phyloP scores from a whole-genome alignment of 2,888 invertebrate genomes.

The Xanthia togata region DNA sequence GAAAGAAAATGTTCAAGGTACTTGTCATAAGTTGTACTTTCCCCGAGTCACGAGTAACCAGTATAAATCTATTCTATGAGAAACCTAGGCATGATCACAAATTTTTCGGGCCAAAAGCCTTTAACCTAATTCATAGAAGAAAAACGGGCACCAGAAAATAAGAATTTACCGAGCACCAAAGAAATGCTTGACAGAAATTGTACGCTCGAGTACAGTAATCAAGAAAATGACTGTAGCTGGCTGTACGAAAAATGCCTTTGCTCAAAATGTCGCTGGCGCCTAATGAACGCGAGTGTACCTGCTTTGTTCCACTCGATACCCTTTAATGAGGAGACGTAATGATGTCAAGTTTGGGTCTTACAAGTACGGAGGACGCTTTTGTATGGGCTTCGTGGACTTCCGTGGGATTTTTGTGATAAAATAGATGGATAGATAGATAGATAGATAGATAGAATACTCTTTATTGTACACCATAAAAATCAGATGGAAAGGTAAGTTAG shows the following conservation, averaged over 20 bases:
- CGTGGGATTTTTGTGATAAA: conserved; percentile 2
- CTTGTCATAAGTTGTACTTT: background rate
- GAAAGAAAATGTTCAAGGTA: background rate
- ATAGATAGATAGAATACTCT: background rate
- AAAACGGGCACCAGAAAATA: conserved; percentile 22
- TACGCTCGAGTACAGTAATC: conserved; percentile 68
- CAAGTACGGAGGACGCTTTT: conserved; percentile 21
- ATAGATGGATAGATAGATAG: background rate
- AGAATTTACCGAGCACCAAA: conserved; percentile 41
- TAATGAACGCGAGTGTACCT: conserved; percentile 67
- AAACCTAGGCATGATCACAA: background rate
- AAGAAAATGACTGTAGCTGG: conserved; percentile 64
- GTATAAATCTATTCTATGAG: background rate
- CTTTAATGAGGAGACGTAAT: conserved; percentile 62
- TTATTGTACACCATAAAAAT: no score
- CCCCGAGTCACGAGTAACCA: background rate
- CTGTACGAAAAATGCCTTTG: conserved; percentile 65
- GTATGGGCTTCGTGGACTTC: conserved; percentile 15
- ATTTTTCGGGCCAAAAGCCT: conserved; percentile 17
- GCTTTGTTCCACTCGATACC: conserved; percentile 69
- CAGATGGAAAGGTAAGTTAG: no score
- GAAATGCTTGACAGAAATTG: conserved; percentile 64
- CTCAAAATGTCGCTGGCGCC: conserved; percentile 61
- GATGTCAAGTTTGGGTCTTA: conserved; percentile 55
- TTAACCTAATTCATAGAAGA: conserved; percentile 21